Evolutionary conservation across 2,113 vertebrate species (phyloP).

Genomic region (Chroicocephalus ridibundus): DNA sequence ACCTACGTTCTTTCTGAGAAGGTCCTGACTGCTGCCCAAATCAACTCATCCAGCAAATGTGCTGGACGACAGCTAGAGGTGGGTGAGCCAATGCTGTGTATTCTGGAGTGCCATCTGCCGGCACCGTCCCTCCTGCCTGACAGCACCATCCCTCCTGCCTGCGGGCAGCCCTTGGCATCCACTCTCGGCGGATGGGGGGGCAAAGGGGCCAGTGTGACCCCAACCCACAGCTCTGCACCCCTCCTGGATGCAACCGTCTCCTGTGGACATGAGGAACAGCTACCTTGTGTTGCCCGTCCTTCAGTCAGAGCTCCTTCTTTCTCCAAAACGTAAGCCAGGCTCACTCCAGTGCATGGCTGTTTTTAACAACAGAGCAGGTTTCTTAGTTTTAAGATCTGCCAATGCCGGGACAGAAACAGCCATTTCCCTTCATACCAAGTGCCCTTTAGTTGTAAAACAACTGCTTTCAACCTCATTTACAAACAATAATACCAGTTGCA

Average conservation of each 20-base stretch:
- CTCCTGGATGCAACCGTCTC: not conserved
- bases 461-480: not conserved
- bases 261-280: too few relatives aligned
- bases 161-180: not conserved
- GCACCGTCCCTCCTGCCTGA: not conserved
- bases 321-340: not conserved
- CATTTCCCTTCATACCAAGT: not conserved
- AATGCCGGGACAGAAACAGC: not conserved
- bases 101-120: not conserved
- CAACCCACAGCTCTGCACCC: not conserved
- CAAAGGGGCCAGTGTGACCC: not conserved
- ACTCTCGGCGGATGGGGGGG: rapidly evolving
- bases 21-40: not conserved
- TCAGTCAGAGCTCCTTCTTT: not conserved
- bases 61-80: not conserved
- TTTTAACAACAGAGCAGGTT: not conserved
- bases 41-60: not conserved
- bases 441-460: not conserved
- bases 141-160: not conserved
- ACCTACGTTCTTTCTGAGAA: not conserved
- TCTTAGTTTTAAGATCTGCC: not conserved
- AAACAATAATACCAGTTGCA: not conserved
- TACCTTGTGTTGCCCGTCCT: not conserved
- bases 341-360: not conserved
- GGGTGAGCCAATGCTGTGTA: not conserved